Evolutionary conservation across 1,140 invertebrate species (phyloP).

Genomic region (Drosophila serrata): DNA sequence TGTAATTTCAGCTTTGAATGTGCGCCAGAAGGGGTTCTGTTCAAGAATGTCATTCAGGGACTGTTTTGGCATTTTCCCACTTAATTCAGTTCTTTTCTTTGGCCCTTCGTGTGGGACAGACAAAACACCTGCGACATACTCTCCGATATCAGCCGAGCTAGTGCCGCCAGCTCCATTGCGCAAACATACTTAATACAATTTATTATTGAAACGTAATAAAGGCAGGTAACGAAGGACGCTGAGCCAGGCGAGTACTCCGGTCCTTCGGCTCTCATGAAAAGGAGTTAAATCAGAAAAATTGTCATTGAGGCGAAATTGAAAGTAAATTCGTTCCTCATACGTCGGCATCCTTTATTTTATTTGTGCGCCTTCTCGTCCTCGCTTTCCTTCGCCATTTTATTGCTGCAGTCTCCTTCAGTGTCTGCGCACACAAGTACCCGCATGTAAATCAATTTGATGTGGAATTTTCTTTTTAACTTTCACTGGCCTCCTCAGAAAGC

Average conservation of each 20-base stretch:
- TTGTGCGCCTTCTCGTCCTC: constrained; percentile 11
- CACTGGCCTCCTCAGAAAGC: constrained; percentile 11
- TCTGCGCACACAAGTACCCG: constrained; percentile 27
- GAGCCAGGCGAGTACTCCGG: background rate
- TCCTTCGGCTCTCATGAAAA: constrained; percentile 45
- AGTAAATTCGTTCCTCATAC: constrained; percentile 51
- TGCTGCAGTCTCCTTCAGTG: constrained; percentile 42
- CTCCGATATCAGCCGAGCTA: background rate
- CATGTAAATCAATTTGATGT: constrained; percentile 67
- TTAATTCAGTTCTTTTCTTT: constrained; percentile 58
- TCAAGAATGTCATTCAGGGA: constrained; percentile 28
- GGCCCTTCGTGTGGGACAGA: constrained; percentile 31
- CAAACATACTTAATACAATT: constrained; percentile 67
- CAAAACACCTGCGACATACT: constrained; percentile 54
- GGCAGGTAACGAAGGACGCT: constrained; percentile 26
- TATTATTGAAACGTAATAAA: constrained; percentile 66
- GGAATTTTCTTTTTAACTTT: constrained; percentile 50
- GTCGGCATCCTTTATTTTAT: constrained; percentile 14
- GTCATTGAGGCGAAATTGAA: constrained; percentile 58
- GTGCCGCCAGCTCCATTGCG: constrained; percentile 19
- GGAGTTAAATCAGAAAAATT: constrained; percentile 63
- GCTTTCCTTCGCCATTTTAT: constrained; percentile 11
- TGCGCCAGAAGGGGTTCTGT: constrained; percentile 20
- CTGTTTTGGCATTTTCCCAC: constrained; percentile 47
- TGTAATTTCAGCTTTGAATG: constrained; percentile 53